Conservation (phyloP, 2,888 invertebrate species). For the Andrena praecox region DNA sequence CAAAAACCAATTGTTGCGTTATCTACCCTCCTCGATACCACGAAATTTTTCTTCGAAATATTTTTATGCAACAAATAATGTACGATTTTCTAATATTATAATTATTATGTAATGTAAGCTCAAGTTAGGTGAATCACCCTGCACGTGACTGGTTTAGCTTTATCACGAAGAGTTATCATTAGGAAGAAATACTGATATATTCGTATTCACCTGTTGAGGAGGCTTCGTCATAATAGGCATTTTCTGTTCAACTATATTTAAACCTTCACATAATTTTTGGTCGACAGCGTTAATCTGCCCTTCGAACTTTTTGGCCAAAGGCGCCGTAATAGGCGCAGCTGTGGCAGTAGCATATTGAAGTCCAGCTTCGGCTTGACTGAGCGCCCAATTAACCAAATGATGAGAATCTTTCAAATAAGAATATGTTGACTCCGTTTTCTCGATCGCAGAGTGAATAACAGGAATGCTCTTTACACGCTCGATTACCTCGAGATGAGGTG, state of each 20-base stretch:
- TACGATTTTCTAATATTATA: no score
- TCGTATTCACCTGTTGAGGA: conserved; percentile 85
- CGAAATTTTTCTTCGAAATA: no score
- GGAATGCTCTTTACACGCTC: conserved; percentile 82
- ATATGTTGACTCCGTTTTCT: conserved; percentile 82
- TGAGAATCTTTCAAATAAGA: conserved; percentile 85
- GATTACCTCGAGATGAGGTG: conserved; percentile 80
- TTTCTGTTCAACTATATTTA: conserved; percentile 86
- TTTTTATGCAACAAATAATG: no score
- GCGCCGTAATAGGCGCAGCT: conserved; percentile 85
- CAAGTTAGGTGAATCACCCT: no score
- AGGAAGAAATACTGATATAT: neutral
- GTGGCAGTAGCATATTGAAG: conserved; percentile 86
- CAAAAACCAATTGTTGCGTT: no score
- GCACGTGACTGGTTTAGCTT: neutral
- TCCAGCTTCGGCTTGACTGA: conserved; percentile 86
- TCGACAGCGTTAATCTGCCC: conserved; percentile 86
- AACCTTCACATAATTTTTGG: conserved; percentile 86
- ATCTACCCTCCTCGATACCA: no score
- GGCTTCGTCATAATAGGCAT: conserved; percentile 87
- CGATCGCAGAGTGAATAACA: conserved; percentile 81
- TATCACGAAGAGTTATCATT: neutral
- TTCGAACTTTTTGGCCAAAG: conserved; percentile 86
- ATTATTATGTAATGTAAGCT: no score
- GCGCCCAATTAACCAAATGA: conserved; percentile 86